Evolutionary conservation across 2,797 vertebrate genomes (phyloP).

Genomic region (Distichodus sexfasciatus): DNA sequence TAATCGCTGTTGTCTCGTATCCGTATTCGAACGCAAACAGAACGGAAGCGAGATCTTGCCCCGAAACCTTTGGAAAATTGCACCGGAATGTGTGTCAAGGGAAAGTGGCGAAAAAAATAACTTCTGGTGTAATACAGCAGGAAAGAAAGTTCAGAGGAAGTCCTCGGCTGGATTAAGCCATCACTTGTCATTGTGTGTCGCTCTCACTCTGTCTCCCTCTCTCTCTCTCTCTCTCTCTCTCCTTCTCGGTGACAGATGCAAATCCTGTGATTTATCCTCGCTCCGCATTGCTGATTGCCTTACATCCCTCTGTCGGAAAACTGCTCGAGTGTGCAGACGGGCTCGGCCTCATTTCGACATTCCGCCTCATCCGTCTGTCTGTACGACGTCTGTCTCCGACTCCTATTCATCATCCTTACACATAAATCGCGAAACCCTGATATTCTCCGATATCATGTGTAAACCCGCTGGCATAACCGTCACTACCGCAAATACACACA

Average conservation of each 20-base stretch:
- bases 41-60: conserved; percentile 51
- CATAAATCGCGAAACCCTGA: no score
- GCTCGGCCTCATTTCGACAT: neutral
- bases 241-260: neutral
- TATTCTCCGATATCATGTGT: neutral
- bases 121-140: neutral
- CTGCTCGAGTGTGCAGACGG: neutral
- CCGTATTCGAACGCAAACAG: conserved; percentile 48
- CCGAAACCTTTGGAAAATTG: no score
- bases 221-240: neutral
- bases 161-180: neutral
- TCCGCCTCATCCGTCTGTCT: no score
- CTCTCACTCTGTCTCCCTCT: neutral
- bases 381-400: no score
- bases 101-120: neutral
- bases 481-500: neutral
- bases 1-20: conserved; percentile 59
- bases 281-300: neutral
- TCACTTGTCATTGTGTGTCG: conserved; percentile 27
- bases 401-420: no score
- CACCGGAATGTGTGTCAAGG: neutral
- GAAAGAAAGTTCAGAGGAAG: neutral
- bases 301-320: neutral
- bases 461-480: neutral
- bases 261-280: neutral